A percentile compares a stretch with the other conserved stretches of the same genome.
Conservation (phyloP, 2,888 invertebrate species). For the Nineta flava region DNA sequence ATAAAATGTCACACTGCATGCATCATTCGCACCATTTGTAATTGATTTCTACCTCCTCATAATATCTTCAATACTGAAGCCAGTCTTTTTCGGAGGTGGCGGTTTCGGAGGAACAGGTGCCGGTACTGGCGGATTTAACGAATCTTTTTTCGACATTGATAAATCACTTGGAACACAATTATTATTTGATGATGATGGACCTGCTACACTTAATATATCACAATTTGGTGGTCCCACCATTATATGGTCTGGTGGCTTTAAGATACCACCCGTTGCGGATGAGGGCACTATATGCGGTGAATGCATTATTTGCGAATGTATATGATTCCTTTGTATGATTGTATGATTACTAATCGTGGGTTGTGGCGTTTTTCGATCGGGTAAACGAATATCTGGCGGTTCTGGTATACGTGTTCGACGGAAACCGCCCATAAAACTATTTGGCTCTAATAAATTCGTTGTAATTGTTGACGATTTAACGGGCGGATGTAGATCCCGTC, state of each 20-base stretch:
- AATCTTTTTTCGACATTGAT: constrained; percentile 26
- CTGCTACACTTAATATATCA: constrained; percentile 3
- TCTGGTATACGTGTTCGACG: constrained; percentile 13
- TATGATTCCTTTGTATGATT: constrained; percentile 17
- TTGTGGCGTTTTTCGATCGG: constrained; percentile 14
- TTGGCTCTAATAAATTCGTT: constrained; percentile 16
- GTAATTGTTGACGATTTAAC: constrained; percentile 24
- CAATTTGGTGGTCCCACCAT: constrained; percentile 6
- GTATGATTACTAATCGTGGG: constrained; percentile 1
- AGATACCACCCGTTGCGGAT: constrained; percentile 24
- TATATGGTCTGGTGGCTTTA: constrained; percentile 26
- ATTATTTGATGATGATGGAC: constrained; percentile 10
- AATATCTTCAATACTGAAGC: constrained; percentile 81
- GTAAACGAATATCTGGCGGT: constrained; percentile 14
- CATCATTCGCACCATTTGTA: no score
- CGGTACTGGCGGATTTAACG: constrained; percentile 21
- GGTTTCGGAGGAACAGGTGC: constrained; percentile 40
- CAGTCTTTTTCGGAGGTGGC: constrained; percentile 50
- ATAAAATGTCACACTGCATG: no score
- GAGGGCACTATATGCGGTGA: constrained; percentile 7
- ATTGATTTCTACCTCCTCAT: constrained; percentile 55
- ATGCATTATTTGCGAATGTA: constrained; percentile 16
- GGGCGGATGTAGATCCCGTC: constrained; percentile 53
- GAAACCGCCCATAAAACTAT: constrained; percentile 22
- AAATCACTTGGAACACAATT: constrained; percentile 25